Base-by-base conservation (phyloP, 2,888 invertebrate species). In the Cotesia congregata region DNA sequence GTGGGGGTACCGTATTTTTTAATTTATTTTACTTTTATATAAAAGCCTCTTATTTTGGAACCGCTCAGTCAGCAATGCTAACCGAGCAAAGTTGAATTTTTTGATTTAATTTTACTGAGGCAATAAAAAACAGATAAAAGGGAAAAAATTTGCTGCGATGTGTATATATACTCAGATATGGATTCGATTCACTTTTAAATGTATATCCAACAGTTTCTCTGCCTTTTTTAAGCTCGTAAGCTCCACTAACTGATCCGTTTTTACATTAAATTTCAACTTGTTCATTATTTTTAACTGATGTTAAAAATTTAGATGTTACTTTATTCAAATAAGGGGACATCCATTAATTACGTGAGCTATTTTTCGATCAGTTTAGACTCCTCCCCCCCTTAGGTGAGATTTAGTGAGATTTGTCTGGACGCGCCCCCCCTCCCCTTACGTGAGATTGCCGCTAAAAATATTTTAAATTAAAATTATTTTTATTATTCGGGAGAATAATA, bases 141-240 rank as follows among this genome's bases (percentile, higher is more conserved):
- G 30, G 30, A 12, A 12, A 50, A 12, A 12, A 50, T 50, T 50
- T 15, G 5, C 68, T 41, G 41, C 15, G 68, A 41, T 30, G 30
- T 30, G 30, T 30, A 30, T 30, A 30, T 41, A 68, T 20, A 20
- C 15, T 68, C 41, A 68, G 41, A 68, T 41, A 40, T 50, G 68
- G 50, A 68, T 68, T 68, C 30, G 68, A 68, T 68, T 68, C 17
- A 68, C 50, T 68, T 68, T 68, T 17, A 68, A 20, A 68, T 41
- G 68, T 20, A 20, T 41, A 41, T 68, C 15, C 68, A 68, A 68
- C 68, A 6, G 41, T 68, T 40, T 68, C 4, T 50, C 9, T 20
- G 50, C 50, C 41, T 68, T 68, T 68, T 68, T 68, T 9, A 68
- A 41, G 17, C 20, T 17, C 68, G 68, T 40, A 41, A 68, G 40